Percentiles rank a stretch among this genome's conserved stretches.
Conservation (phyloP, 2,888 invertebrate species). For the Trissolcus brochymenae region DNA sequence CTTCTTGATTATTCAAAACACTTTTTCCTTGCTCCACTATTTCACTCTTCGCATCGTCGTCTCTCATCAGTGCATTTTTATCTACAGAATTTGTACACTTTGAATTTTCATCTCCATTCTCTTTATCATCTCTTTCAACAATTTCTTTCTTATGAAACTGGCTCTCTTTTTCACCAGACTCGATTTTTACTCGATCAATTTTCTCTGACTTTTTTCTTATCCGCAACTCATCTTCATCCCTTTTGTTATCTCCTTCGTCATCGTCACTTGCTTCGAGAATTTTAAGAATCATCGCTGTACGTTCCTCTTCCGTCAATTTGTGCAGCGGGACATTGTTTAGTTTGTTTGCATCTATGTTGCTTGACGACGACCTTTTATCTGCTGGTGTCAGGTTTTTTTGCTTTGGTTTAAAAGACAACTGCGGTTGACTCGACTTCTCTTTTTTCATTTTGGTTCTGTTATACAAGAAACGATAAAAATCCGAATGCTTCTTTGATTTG, state of each 20-base stretch:
- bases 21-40: neutral
- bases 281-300: conserved; percentile 60
- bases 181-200: neutral
- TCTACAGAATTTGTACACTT: conserved; percentile 4
- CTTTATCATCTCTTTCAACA: neutral
- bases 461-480: conserved; percentile 74
- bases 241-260: conserved; percentile 2
- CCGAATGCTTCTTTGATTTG: conserved; percentile 61
- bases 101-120: conserved; percentile 10
- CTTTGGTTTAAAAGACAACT: conserved; percentile 38
- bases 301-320: conserved; percentile 56
- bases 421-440: neutral
- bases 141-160: neutral
- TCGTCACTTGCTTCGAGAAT: conserved; percentile 61
- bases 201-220: neutral
- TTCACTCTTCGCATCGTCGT: neutral
- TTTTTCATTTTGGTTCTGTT: conserved; percentile 70
- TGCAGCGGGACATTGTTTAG: neutral
- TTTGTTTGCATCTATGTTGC: neutral
- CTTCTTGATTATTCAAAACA: conserved; percentile 1
- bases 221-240: neutral
- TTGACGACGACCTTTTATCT: neutral
- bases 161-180: conserved; percentile 4
- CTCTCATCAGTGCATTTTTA: conserved; percentile 5
- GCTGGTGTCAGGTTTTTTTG: neutral